A percentile compares a stretch with the other conserved stretches of the same genome.
Evolutionary conservation across 1,140 invertebrate genomes (phyloP).

Genomic region (Drosophila teissieri): DNA sequence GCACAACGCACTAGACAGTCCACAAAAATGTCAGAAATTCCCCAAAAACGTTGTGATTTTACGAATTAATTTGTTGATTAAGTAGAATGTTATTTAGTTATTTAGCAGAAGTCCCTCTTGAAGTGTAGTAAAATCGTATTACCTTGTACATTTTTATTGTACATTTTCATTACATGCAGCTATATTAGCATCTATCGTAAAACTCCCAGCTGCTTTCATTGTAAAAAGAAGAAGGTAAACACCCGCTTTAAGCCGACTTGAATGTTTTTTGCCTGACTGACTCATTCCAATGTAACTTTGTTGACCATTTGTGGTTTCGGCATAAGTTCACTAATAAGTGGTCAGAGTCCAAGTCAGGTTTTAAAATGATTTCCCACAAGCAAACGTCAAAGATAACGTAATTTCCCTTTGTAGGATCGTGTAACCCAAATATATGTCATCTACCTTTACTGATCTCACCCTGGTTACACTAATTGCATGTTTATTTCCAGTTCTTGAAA

Average conservation of each 20-base stretch:
- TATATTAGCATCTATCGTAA: neutral
- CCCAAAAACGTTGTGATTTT: slow-evolving; percentile 25
- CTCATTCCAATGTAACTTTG: neutral
- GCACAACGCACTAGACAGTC: slow-evolving; percentile 44
- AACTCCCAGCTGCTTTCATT: neutral
- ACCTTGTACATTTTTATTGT: neutral
- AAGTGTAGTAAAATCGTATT: neutral
- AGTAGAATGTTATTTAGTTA: too few species aligned
- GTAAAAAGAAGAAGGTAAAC: neutral
- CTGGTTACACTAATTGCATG: neutral
- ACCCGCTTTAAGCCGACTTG: neutral
- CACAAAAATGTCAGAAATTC: slow-evolving; percentile 38
- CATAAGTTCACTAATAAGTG: neutral
- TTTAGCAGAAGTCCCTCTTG: too few species aligned
- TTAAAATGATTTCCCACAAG: neutral
- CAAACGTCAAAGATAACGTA: neutral
- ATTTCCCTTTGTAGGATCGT: neutral
- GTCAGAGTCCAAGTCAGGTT: neutral
- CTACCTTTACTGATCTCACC: neutral
- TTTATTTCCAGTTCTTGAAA: neutral
- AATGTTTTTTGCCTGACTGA: neutral
- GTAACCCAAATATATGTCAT: neutral
- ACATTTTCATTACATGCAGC: neutral
- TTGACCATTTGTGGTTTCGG: neutral
- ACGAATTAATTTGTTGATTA: neutral